Percentiles rank a stretch among this genome's conserved stretches.
Evolutionary conservation across 2,888 invertebrate species (phyloP).

Genomic region (Microctonus brassicae): DNA sequence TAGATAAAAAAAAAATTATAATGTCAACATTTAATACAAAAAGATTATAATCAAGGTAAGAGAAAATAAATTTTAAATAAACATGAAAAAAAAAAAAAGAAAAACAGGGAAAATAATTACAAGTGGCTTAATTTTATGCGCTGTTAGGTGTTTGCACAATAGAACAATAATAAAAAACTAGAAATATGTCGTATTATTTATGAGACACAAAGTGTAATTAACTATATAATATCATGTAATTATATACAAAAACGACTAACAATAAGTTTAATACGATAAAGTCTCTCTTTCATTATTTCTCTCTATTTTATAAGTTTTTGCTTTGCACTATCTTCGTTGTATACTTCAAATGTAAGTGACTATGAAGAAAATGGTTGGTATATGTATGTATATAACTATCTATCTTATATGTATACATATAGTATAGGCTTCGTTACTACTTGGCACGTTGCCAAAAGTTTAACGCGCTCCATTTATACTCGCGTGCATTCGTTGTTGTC

Average conservation of each 20-base stretch:
- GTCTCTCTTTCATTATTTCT: not conserved
- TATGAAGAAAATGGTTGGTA: constrained; percentile 18
- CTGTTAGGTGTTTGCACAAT: not conserved
- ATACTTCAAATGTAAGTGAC: constrained; percentile 11
- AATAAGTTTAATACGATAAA: constrained; percentile 19
- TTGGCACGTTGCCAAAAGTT: constrained; percentile 41
- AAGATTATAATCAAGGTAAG: not conserved
- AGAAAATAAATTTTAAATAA: not conserved
- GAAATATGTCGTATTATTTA: not conserved
- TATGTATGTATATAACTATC: not conserved
- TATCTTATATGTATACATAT: not conserved
- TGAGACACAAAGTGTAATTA: constrained; percentile 6
- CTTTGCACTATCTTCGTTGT: not conserved
- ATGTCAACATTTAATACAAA: not conserved
- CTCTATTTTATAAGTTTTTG: not conserved
- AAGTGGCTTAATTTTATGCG: not conserved
- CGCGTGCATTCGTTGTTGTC: not conserved
- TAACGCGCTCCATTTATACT: not conserved
- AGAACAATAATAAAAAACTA: not conserved
- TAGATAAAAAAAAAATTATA: not conserved
- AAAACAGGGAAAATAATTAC: not conserved
- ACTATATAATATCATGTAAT: not conserved
- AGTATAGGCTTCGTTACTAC: constrained; percentile 21
- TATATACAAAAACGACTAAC: constrained; percentile 13
- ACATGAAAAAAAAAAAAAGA: not conserved